These are phyloP conservation scores for Nomada flava DNA, from an alignment of 2,888 invertebrate species.

Conservation along the genomic window DNA sequence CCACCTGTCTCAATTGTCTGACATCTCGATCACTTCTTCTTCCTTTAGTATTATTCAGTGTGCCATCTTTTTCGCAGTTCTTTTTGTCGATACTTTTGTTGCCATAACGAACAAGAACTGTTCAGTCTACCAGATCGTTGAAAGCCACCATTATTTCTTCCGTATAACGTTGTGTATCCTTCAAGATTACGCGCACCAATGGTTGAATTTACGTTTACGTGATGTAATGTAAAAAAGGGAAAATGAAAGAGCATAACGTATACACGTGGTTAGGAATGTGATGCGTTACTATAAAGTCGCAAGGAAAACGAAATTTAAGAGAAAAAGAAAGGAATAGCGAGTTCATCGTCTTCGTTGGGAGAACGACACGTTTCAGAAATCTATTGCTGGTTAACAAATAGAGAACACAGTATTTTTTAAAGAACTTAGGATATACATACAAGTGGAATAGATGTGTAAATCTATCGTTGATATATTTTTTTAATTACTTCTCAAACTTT, in stretches of 20 bases:
- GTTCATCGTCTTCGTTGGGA: slow-evolving; percentile 36
- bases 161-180: slow-evolving; percentile 19
- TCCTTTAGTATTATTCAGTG: slow-evolving; percentile 70
- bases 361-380: slow-evolving; percentile 43
- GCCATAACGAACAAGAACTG: slow-evolving; percentile 59
- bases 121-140: slow-evolving; percentile 38
- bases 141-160: slow-evolving; percentile 17
- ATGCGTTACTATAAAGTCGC: slow-evolving; percentile 48
- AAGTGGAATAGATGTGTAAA: slow-evolving; percentile 32
- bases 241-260: slow-evolving; percentile 49
- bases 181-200: slow-evolving; percentile 35
- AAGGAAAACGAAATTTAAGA: background rate
- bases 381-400: slow-evolving; percentile 45
- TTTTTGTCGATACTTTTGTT: slow-evolving; percentile 62
- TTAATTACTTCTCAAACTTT: slow-evolving; percentile 26
- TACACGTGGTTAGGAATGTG: slow-evolving; percentile 65
- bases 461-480: slow-evolving; percentile 38
- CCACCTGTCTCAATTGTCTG: slow-evolving; percentile 48
- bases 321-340: background rate
- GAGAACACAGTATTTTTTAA: slow-evolving; percentile 57
- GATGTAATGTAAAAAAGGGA: slow-evolving; percentile 53
- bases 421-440: slow-evolving; percentile 13
- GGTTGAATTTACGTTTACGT: slow-evolving; percentile 45
- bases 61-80: slow-evolving; percentile 72
- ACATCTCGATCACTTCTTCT: slow-evolving; percentile 38